A percentile compares a stretch with the other conserved stretches of the same genome.
These are phyloP conservation scores for Meandrina meandrites DNA, from an alignment of 92 coral and sea anemone genomes.

Conservation along the genomic window DNA sequence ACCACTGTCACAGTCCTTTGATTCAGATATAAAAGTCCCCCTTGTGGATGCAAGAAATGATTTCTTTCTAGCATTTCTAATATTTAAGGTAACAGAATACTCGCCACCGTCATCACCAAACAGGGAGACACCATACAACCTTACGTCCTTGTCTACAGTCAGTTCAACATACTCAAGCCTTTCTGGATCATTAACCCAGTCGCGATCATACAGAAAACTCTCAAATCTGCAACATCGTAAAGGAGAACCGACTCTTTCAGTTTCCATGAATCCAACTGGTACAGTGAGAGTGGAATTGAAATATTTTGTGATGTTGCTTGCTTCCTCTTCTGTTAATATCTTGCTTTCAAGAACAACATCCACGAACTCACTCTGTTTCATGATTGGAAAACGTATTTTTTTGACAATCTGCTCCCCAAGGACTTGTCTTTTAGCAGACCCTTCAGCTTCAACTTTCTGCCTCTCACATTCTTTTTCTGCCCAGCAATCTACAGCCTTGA, in stretches of 20 bases:
- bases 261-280: background rate
- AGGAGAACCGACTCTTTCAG: background rate
- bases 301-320: background rate
- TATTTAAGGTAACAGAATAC: background rate
- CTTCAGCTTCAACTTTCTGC: background rate
- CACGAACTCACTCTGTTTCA: background rate
- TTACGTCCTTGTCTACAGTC: conserved; percentile 10
- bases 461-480: conserved; percentile 3
- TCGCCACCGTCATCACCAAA: background rate
- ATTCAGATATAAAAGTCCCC: background rate
- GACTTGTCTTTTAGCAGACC: background rate
- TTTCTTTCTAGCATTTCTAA: background rate
- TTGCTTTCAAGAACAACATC: background rate
- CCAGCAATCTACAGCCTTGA: background rate
- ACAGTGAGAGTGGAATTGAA: background rate
- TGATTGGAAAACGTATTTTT: background rate
- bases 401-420: background rate
- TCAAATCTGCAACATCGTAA: background rate
- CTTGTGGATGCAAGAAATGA: background rate
- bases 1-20: no score
- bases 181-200: background rate
- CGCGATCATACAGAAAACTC: background rate
- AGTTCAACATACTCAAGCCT: background rate
- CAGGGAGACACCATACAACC: conserved; percentile 2
- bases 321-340: background rate